Base-by-base conservation (phyloP, 1,140 invertebrate species). In the Drosophila nigrodunni region DNA sequence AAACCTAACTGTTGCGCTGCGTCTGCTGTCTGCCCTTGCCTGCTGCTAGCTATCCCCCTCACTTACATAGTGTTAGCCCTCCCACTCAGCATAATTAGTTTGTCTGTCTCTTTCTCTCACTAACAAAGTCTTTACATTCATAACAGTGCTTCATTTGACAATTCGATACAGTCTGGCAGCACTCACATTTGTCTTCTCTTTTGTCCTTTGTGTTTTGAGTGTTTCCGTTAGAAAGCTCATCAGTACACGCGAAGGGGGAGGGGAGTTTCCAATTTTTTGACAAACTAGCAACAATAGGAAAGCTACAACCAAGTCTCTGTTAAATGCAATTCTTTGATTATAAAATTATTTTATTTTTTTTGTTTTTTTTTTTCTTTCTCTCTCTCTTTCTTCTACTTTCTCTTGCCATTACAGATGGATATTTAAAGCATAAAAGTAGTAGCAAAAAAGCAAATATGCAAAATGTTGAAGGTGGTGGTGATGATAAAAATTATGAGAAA, bases 351-450 rank as follows among this genome's bases (percentile, higher is more conserved):
- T 73, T 69, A 4, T 73, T 78, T 62, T 62, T 72, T 79, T 74
- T 69, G 30, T 77, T 71, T 74, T 61, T 73, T 60, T 80, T 71
- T 81, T 69, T 77, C 49, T 58, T 35, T 74, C 41, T 77, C 62
- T 58, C 44, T 73, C 30, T 77, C 58, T 73, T n/a, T 47, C 50
- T 78, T 59, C 68, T 60, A 77, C 39, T 72, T 55, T 72, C 55
- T 76, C 66, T 75, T 72, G 77, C 68, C 50, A 78, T 86, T 86
- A 41, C 82, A 86, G 82, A 82, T 86, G 80, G 77, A 80, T 77
- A 77, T 74, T 77, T 79, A 75, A 86, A 82, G 71, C 78, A 83
- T 73, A 83, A 83, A 66, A 61, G 55, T 81, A 61, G 55, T 81
- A 81, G 71, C 69, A 76, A 72, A 61, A 68, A 70, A 78, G 77